Base-by-base conservation (phyloP, 92 coral and sea anemone species). In the Hydrozoanthus gracilis region DNA sequence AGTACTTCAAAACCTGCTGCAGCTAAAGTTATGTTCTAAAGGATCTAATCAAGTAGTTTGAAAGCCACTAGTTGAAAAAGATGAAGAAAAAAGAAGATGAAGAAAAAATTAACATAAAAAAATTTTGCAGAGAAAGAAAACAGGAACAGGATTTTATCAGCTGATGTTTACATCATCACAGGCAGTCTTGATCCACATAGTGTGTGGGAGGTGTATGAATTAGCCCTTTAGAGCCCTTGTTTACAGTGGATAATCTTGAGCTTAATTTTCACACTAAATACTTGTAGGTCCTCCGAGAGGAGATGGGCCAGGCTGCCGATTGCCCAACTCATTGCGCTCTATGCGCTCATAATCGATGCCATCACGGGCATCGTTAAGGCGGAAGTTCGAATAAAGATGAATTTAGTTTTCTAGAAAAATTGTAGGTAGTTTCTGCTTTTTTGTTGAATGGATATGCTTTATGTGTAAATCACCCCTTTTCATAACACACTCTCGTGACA, bases 221-320 rank as follows among this genome's bases (percentile, higher is more conserved):
- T 62, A 12, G 4, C 12, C 68, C 15, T 2, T 15, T 62, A 54
- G 61, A 54, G 61, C 61, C 61, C 61, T 54, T 54, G 61, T 54
- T 2, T 54, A 54, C 61, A 0, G 61, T 54, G 61, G 15, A 56
- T 58, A 10, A 58, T 58, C 12, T 12, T 58, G 15, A 8, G 12
- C 27, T 12, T 27, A 10, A 9, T 27, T 0, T 16, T 16, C 16
- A 17, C 17, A 68, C 10, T 35, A 27, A 5, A 10, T 8, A 8
- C 44, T 35, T 76, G 64, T 71, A 92, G 94, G 94, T 92, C 58
- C 78, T 92, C 67, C 50, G 94, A 51, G 94, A 92, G 76, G 92
- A 90, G 17, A 92, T 92, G 94, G 94, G 94, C 9, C 94, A 92
- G 76, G 94, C 94, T 35, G 90, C 94, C 48, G 66, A 86, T 82